Base-by-base conservation (phyloP, 2,888 invertebrate genomes). In the Plutella xylostella region DNA sequence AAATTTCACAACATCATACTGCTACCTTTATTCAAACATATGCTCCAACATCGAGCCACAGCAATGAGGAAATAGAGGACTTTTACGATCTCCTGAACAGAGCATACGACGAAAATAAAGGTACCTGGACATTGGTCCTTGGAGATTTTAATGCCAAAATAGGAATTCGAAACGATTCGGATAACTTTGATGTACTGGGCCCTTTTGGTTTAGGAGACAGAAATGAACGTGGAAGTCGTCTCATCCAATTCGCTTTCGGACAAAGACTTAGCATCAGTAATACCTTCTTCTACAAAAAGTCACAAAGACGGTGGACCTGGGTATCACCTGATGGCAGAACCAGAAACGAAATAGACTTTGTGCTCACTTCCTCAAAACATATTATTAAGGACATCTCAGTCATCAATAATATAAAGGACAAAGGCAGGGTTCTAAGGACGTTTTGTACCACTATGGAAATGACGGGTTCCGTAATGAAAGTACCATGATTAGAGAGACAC, bases 311-410 rank as follows among this genome's bases (percentile, higher is more conserved):
- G 5, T 40, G 48, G 47, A 49, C 49, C 1, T 52, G 51, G 51
- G 12, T 43, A 2, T 48, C 48, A 6, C 46, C 48, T 1, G 33
- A 45, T 28, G 43, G 38, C 3, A 22, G 19, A 3, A 39, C 43
- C 5, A 45, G 40, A 11, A 47, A 52, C 17, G 52, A 52, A 43
- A 52, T 50, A 6, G 52, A 52, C 31, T 52, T 19, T 17, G 31
- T 48, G 15, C 42, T 50, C 28, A 5, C 43, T 9, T 47, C 34
- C 17, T 33, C 43, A 40, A 43, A 48, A 30, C 9, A 42, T 19
- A 48, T 49, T 11, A 37, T 48, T 15, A 43, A 43, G 28, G 35
- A 49, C 20, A 18, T 46, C 19, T 30, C 33, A 20, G 14, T 45
- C 3, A 5, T 42, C 6, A 46, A 46, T 7, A 42, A 38, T 6